These are phyloP conservation scores for Solea solea DNA, from an alignment of 2,113 vertebrate species.

Conservation along the genomic window DNA sequence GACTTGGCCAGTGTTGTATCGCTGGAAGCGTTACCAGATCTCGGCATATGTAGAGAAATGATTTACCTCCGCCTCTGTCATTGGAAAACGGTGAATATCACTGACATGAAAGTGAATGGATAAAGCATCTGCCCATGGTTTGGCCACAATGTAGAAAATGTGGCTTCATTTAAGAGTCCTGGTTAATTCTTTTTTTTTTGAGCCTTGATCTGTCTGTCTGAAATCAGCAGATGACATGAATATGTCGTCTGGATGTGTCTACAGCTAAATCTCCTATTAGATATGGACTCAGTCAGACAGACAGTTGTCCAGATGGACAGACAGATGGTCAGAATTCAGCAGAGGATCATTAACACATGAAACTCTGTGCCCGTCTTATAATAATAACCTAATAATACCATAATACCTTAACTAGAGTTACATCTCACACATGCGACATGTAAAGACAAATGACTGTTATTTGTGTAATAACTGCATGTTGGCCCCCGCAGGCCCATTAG, in stretches of 20 bases:
- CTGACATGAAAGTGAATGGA: slow-evolving; percentile 11
- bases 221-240: slow-evolving; percentile 11
- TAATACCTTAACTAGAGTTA: no score
- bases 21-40: slow-evolving; percentile 4
- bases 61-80: slow-evolving; percentile 15
- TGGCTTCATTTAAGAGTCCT: neutral
- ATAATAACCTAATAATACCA: slow-evolving; percentile 11
- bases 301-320: slow-evolving; percentile 63
- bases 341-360: slow-evolving; percentile 38
- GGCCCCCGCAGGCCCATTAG: no score
- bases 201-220: neutral
- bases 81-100: slow-evolving; percentile 18
- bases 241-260: slow-evolving; percentile 4
- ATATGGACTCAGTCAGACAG: slow-evolving; percentile 31
- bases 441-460: no score
- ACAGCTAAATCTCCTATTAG: neutral
- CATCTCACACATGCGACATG: no score
- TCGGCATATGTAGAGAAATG: neutral
- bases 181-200: neutral
- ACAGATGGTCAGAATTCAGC: slow-evolving; percentile 65
- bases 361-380: neutral
- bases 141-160: neutral
- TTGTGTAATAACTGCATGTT: no score
- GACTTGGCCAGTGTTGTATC: neutral
- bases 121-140: slow-evolving; percentile 3